These are phyloP conservation scores for Vulpes lagopus DNA, from an alignment of 2,113 vertebrate genomes.

Conservation along the genomic window DNA sequence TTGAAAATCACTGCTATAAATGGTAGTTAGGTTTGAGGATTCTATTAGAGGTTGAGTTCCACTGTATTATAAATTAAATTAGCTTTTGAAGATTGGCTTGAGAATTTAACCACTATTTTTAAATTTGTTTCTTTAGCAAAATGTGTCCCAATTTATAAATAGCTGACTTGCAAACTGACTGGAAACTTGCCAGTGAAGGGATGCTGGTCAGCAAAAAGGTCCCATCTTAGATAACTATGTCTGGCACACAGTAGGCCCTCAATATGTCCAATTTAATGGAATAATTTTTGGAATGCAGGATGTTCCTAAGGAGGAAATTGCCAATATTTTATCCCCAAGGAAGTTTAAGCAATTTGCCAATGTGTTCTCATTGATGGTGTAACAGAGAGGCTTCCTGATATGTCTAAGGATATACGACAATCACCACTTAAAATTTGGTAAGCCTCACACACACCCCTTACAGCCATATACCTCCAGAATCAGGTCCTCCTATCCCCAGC, in stretches of 20 bases:
- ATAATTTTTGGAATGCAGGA: conserved; percentile 1
- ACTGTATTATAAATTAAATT: conserved; percentile 61
- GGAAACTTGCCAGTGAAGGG: background rate
- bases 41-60: conserved; percentile 55
- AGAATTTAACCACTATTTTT: conserved; percentile 24
- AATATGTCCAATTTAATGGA: background rate
- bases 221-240: background rate
- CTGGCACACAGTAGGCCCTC: background rate
- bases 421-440: background rate
- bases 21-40: conserved; percentile 11
- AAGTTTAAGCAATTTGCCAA: conserved; percentile 32
- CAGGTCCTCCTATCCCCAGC: background rate
- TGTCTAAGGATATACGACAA: background rate
- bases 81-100: conserved; percentile 21
- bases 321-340: background rate
- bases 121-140: conserved; percentile 56
- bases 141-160: conserved; percentile 36
- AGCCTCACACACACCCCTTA: background rate
- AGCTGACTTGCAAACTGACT: conserved; percentile 15
- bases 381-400: background rate
- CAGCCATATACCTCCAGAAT: background rate
- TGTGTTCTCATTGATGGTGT: background rate
- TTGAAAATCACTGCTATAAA: background rate
- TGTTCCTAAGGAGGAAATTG: background rate
- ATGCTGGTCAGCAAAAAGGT: background rate